A percentile compares a stretch with the other conserved stretches of the same genome.
Evolutionary conservation across 2,797 vertebrate genomes (phyloP).

Genomic region (Hyperoplus lanceolatus): DNA sequence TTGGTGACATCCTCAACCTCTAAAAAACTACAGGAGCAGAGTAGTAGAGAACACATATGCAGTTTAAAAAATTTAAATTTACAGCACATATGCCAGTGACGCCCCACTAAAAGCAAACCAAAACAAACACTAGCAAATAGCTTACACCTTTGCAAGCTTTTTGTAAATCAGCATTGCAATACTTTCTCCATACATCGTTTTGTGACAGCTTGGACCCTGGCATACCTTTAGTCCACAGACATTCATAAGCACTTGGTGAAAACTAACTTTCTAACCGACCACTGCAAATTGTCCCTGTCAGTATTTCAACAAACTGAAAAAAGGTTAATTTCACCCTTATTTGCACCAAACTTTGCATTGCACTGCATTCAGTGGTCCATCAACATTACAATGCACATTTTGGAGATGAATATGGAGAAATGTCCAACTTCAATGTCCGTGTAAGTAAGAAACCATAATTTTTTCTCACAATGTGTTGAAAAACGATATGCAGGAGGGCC

Average conservation of each 20-base stretch:
- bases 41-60: not conserved
- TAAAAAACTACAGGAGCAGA: not conserved
- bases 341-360: not conserved
- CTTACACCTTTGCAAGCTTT: not conserved
- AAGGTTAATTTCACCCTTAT: not conserved
- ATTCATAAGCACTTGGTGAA: not conserved
- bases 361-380: not conserved
- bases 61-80: not conserved
- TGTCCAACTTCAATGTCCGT: slow-evolving; percentile 1
- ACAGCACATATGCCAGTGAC: too few relatives aligned
- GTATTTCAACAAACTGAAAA: not conserved
- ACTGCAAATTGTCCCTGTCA: not conserved
- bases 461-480: slow-evolving; percentile 32
- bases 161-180: not conserved
- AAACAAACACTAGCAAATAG: not conserved
- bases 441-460: not conserved
- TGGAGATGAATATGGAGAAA: not conserved
- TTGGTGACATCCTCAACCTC: not conserved
- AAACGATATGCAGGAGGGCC: slow-evolving; percentile 33
- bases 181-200: not conserved
- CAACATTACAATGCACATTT: not conserved
- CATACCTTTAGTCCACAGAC: not conserved
- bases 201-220: not conserved
- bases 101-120: too few relatives aligned
- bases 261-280: not conserved